Evolutionary conservation across 1,140 invertebrate genomes (phyloP), one percentile per base, ranked within the genome.

Genomic region (Yoshiicerus persimilis): DNA sequence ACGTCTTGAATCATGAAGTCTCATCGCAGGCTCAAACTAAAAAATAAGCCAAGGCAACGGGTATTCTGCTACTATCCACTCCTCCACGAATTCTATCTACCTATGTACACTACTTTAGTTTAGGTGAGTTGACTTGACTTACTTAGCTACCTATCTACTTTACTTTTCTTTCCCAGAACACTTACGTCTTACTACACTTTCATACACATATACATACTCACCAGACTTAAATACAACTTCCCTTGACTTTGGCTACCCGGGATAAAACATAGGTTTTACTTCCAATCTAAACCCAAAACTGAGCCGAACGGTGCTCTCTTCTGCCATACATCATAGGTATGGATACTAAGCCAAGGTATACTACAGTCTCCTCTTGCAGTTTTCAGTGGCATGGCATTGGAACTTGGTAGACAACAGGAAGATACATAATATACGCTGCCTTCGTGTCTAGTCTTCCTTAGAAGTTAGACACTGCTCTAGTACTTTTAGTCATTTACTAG

Each of bases 1-100:
- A 89, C 84, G 84, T 88, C 66, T 70, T 88, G 80, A 34, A 85
- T 88, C 87, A 85, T 88, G 47, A 30, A 39, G 36, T 75, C 32
- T 75, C 87, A 80, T 88, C 87, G 83, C 83, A 70, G 25, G 66
- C 66, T 70, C 23, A 84, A 41, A 62, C 83, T 56, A 84, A 84
- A 84, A 84, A 41, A 62, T 38, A 83, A 41, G 38, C 77, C 32
- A 6, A 34, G 25, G 27, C 66, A 83, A 62, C 83, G 41, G 83
- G 27, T 47, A 80, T 32, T 77, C 47, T 6, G 47, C 47, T 56
- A 56, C n/a, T n/a, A n/a, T n/a, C n/a, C n/a, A n/a, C 70, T 80
- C 75, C 30, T 23, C 20, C 75, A 36, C 16, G 75, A 80, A 80
- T n/a, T 36, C 30, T 77, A 9, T 32, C 75, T 80, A 30, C 25